A percentile compares a stretch with the other conserved stretches of the same genome.
Evolutionary conservation across 2,113 vertebrate genomes (phyloP).

Genomic region (Mustela lutreola): DNA sequence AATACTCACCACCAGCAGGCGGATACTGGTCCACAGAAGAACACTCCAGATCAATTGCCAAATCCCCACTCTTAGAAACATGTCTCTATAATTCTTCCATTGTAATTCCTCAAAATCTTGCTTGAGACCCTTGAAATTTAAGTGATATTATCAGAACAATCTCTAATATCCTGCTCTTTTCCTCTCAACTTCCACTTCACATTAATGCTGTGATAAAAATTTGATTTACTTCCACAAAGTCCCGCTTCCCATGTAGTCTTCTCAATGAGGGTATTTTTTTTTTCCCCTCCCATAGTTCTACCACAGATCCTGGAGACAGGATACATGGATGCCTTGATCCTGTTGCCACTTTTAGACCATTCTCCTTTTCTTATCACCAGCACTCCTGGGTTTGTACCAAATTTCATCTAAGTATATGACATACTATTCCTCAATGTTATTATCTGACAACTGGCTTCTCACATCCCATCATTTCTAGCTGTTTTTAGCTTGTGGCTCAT

Average conservation of each 20-base stretch:
- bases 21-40: neutral
- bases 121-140: neutral
- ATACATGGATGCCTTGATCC: neutral
- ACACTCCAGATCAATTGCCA: neutral
- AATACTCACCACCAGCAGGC: no score
- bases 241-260: neutral
- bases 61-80: neutral
- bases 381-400: neutral
- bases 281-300: neutral
- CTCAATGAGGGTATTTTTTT: neutral
- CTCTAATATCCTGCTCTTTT: neutral
- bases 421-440: neutral
- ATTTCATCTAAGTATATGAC: neutral
- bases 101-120: neutral
- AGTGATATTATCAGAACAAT: neutral
- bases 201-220: neutral
- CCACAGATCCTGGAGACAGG: neutral
- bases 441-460: neutral
- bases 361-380: neutral
- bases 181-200: neutral
- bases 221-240: neutral
- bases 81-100: neutral
- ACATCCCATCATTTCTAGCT: neutral
- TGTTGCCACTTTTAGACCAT: neutral
- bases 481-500: neutral